A percentile compares a stretch with the other conserved stretches of the same genome.
phyloP scores from a whole-genome alignment of 2,888 invertebrate genomes.

The Scotopteryx bipunctaria region DNA sequence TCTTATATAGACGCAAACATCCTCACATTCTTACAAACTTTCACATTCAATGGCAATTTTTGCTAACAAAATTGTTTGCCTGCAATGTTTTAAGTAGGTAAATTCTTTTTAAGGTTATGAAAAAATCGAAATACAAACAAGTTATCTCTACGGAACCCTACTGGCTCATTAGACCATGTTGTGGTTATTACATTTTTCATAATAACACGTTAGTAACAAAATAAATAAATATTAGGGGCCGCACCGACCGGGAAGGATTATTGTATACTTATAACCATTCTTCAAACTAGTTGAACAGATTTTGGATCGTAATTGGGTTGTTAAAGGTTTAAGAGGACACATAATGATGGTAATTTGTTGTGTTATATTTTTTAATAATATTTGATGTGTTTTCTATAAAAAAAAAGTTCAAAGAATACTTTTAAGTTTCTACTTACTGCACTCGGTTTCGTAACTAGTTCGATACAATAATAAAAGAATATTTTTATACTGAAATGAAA shows the following conservation, averaged over 20 bases:
- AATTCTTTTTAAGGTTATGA: no score
- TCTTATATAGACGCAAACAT: no score
- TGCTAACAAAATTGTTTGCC: no score
- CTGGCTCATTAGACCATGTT: constrained; percentile 44
- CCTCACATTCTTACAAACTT: no score
- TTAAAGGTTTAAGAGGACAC: constrained; percentile 31
- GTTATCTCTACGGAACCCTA: constrained; percentile 29
- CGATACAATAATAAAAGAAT: no score
- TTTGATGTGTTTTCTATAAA: not conserved
- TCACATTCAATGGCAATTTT: no score
- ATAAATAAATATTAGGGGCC: constrained; percentile 48
- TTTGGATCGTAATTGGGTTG: constrained; percentile 35
- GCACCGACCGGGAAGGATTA: constrained; percentile 34
- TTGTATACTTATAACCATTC: constrained; percentile 41
- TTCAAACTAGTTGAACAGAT: constrained; percentile 33
- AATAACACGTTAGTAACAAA: constrained; percentile 44
- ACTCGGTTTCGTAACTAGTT: no score
- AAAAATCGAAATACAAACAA: no score
- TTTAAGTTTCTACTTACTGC: no score
- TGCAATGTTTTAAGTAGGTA: not conserved
- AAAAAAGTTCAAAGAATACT: not conserved
- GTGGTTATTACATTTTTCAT: constrained; percentile 48
- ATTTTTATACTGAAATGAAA: no score
- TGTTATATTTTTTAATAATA: constrained; percentile 2
- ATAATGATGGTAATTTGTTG: constrained; percentile 26